These are phyloP conservation scores for Geotria australis DNA, from an alignment of 2,797 vertebrate genomes.

Conservation along the genomic window DNA sequence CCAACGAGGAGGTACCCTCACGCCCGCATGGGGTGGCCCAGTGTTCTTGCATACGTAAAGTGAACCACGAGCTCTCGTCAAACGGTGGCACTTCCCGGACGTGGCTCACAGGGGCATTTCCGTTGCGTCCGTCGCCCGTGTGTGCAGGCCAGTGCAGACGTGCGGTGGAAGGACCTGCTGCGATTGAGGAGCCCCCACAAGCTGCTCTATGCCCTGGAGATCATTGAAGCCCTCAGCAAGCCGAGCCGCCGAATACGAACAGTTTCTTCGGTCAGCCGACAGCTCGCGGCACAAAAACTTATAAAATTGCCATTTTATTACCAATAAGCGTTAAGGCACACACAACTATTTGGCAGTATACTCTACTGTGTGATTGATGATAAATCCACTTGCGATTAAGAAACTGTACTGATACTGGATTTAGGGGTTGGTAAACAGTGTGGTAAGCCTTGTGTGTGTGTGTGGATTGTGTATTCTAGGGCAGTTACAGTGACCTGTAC, in stretches of 20 bases:
- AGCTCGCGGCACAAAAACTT: neutral
- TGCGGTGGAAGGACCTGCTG: slow-evolving; percentile 81
- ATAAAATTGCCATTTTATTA: too few species aligned
- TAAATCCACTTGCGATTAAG: neutral
- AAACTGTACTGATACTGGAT: neutral
- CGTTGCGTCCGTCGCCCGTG: too few species aligned
- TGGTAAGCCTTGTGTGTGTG: slow-evolving; percentile 1
- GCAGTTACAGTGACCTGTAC: slow-evolving; percentile 90
- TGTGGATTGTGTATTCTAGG: slow-evolving; percentile 16
- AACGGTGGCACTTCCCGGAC: too few species aligned
- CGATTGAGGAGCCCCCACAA: slow-evolving; percentile 91
- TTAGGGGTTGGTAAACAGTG: neutral
- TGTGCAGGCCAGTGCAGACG: slow-evolving; percentile 38
- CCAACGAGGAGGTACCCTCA: slow-evolving; percentile 46
- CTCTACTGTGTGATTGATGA: too few species aligned
- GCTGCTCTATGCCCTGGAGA: slow-evolving; percentile 79
- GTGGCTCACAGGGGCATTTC: too few species aligned
- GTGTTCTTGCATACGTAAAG: too few species aligned
- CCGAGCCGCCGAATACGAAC: slow-evolving; percentile 76
- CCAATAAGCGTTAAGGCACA: too few species aligned
- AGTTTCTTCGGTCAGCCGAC: slow-evolving; percentile 47
- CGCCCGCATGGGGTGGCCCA: neutral
- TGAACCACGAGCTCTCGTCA: too few species aligned
- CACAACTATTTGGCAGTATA: too few species aligned
- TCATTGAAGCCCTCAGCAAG: slow-evolving; percentile 84